Evolutionary conservation across 2,888 invertebrate genomes (phyloP).

Genomic region (Chloroclystis v-ata): DNA sequence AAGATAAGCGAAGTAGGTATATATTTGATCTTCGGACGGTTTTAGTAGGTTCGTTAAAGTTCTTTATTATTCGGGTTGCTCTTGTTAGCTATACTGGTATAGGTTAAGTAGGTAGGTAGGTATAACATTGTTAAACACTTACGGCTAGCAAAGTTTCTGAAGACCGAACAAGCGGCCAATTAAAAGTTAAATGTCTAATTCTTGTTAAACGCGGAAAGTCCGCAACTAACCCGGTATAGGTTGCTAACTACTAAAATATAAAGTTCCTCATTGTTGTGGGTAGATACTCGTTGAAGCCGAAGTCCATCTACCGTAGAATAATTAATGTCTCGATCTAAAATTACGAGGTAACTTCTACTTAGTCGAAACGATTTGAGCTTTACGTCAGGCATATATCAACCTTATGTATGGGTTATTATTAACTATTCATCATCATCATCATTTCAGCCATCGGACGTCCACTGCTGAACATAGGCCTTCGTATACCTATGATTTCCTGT

Average conservation of each 20-base stretch:
- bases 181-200: slow-evolving; percentile 78
- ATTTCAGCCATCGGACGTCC: too few species aligned
- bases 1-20: too few species aligned
- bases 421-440: too few species aligned
- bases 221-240: slow-evolving; percentile 51
- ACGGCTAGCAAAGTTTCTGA: slow-evolving; percentile 65
- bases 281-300: not conserved
- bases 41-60: not conserved
- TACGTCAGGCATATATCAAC: too few species aligned
- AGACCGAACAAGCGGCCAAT: slow-evolving; percentile 75
- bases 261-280: slow-evolving; percentile 50
- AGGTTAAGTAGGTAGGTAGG: slow-evolving; percentile 21
- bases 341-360: too few species aligned
- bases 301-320: too few species aligned
- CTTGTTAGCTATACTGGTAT: slow-evolving; percentile 40
- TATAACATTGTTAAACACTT: slow-evolving; percentile 72
- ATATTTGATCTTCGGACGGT: too few species aligned
- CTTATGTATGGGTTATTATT: too few species aligned
- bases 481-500: too few species aligned
- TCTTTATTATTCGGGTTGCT: slow-evolving; percentile 20
- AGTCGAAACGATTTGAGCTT: too few species aligned
- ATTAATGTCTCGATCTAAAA: too few species aligned
- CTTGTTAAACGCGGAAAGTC: slow-evolving; percentile 72
- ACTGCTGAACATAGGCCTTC: too few species aligned
- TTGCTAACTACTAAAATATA: slow-evolving; percentile 42